Evolutionary conservation across 1,140 invertebrate genomes (phyloP), one percentile per base, ranked within the genome.

Genomic region (Wiebesia pumilae): DNA sequence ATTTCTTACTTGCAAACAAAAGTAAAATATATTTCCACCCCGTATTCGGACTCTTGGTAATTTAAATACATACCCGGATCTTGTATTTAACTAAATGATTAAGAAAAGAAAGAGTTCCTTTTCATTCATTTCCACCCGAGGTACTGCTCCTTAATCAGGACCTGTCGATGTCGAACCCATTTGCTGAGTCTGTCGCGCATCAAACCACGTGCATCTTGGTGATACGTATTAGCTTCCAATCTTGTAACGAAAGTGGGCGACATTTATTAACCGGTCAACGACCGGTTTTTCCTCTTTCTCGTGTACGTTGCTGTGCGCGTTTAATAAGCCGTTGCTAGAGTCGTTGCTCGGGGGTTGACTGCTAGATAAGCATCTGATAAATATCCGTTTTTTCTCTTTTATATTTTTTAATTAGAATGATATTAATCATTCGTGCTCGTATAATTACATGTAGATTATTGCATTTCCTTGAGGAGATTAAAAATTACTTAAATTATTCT

Each of bases 391-490:
- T 82, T 78, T 27, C 30, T 83, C 65, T 71, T 73, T 85, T 62
- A 73, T 67, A 81, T 75, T 77, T 83, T 83, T 86, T 86, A 86
- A 86, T 86, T 86, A 86, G 54, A 82, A 83, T 40, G 86, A 87
- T 87, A 87, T 83, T 87, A 83, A 87, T 87, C 86, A 73, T 21
- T 54, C 1, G 79, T 33, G 47, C 47, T 38, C 69, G 54, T 47
- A 62, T 83, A 83, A 83, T 83, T 87, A 67, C 40, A 78, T 82
- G 85, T 82, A 86, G 80, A 87, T 87, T 87, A 83, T 80, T 65
- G 54, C 43, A n/a, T 83, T 78, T 83, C 81, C 84, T 62, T 43
- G 84, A 51, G 79, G 65, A 81, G 69, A 81, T 86, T n/a, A 81
- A 81, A 82, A 77, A 35, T 14, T 33, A 35, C 65, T 1, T 0